Conservation (phyloP, 2,113 vertebrate species). For the Eudyptes chrysolophus region DNA sequence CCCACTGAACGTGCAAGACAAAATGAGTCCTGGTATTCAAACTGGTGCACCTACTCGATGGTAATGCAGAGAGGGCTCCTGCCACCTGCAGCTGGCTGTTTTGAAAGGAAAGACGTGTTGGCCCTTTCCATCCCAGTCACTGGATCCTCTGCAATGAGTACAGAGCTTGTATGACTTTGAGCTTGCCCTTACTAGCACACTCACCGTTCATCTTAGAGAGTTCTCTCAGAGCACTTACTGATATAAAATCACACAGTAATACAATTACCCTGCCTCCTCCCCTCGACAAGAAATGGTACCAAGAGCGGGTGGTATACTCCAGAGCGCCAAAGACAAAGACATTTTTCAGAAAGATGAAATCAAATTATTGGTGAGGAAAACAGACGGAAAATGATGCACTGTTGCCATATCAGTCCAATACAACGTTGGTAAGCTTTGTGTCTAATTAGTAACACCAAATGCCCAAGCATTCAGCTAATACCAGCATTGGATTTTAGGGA, state of each 20-base stretch:
- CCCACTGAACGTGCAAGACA: neutral
- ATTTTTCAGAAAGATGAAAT: neutral
- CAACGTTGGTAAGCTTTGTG: neutral
- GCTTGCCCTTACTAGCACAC: neutral
- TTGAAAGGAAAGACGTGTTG: neutral
- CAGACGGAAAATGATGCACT: neutral
- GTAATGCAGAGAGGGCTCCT: neutral
- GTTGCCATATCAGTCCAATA: neutral
- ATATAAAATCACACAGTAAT: neutral
- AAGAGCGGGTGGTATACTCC: rapidly evolving
- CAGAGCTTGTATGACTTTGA: neutral
- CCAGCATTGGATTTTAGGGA: neutral
- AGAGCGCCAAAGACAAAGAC: neutral
- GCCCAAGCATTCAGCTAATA: neutral
- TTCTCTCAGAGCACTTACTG: neutral
- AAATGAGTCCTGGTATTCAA: neutral
- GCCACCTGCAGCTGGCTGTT: neutral
- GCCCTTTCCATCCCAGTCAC: neutral
- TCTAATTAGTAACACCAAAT: neutral
- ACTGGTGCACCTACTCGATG: rapidly evolving
- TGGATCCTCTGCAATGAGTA: neutral
- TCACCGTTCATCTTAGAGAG: neutral
- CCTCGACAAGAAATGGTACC: neutral
- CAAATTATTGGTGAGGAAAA: neutral
- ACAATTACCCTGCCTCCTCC: neutral